These are phyloP conservation scores for Crenuchus spilurus DNA, from an alignment of 2,797 vertebrate genomes.

Conservation along the genomic window DNA sequence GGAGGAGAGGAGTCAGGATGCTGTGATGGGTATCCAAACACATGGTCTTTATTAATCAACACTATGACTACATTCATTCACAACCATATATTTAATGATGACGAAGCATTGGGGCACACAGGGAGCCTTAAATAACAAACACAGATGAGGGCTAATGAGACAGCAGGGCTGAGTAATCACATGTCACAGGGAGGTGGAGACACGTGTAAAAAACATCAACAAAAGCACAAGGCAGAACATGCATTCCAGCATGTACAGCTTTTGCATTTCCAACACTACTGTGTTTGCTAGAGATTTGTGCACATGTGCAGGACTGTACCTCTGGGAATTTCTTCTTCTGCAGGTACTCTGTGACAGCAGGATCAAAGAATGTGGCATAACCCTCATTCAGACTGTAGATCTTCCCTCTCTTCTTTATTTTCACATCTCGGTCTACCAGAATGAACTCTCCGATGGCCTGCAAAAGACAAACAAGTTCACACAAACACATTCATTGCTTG, in stretches of 20 bases:
- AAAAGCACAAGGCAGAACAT: too few species aligned
- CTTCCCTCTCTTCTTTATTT: constrained; percentile 93
- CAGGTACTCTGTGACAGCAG: constrained; percentile 89
- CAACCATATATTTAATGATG: too few species aligned
- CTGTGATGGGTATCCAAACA: too few species aligned
- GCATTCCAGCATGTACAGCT: background rate
- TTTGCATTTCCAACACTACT: background rate
- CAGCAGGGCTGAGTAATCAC: too few species aligned
- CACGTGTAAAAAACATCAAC: too few species aligned
- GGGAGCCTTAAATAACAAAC: too few species aligned
- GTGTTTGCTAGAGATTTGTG: background rate
- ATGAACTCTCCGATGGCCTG: constrained; percentile 97
- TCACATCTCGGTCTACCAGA: constrained; percentile 88
- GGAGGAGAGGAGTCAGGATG: too few species aligned
- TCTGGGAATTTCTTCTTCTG: constrained; percentile 92
- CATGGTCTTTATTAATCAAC: too few species aligned
- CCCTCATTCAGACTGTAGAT: constrained; percentile 98
- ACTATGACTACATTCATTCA: too few species aligned
- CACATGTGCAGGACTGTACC: constrained; percentile 67
- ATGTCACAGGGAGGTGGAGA: too few species aligned
- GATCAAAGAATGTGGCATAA: constrained; percentile 91
- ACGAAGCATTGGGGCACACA: too few species aligned
- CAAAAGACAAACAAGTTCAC: background rate
- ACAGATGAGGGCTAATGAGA: too few species aligned
- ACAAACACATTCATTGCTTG: background rate